Evolutionary conservation across 2,888 invertebrate species (phyloP).

Genomic region (Gymnosoma rotundatum): DNA sequence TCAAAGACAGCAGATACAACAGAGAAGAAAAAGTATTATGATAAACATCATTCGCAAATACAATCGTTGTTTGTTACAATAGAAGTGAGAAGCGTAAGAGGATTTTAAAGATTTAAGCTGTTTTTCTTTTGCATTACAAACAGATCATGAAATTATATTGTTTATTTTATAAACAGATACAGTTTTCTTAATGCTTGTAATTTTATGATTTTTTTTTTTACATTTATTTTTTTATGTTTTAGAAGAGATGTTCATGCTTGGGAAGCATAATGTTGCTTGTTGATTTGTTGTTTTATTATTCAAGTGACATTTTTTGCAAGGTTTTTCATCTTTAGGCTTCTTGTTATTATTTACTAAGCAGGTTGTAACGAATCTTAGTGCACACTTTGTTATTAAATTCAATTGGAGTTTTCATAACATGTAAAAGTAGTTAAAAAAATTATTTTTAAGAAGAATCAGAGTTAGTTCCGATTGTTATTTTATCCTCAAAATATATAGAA

Average conservation of each 20-base stretch:
- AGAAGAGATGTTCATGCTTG: constrained; percentile 1
- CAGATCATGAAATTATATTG: constrained; percentile 52
- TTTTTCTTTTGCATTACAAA: constrained; percentile 61
- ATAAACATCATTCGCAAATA: constrained; percentile 62
- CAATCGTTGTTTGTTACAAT: constrained; percentile 44
- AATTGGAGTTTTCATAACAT: too few relatives aligned
- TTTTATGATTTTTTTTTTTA: constrained; percentile 7
- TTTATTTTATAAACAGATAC: constrained; percentile 51
- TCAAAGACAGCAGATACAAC: neutral
- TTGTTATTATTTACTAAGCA: neutral
- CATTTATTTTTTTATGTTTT: neutral
- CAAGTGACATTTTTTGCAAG: constrained; percentile 29
- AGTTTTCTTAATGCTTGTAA: constrained; percentile 10
- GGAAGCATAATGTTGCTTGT: neutral
- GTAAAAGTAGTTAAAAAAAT: too few relatives aligned
- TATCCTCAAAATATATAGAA: too few relatives aligned
- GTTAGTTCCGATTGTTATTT: too few relatives aligned
- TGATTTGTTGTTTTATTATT: neutral
- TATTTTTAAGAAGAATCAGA: too few relatives aligned
- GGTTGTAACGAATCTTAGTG: neutral
- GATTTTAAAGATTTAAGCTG: constrained; percentile 66
- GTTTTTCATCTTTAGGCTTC: constrained; percentile 4
- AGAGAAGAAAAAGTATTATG: constrained; percentile 36
- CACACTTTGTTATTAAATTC: neutral
- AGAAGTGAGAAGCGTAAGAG: constrained; percentile 68